A percentile compares a stretch with the other conserved stretches of the same genome.
These are phyloP conservation scores for Zhuqinia jingwanae DNA, from an alignment of 2,888 invertebrate species.

Conservation along the genomic window DNA sequence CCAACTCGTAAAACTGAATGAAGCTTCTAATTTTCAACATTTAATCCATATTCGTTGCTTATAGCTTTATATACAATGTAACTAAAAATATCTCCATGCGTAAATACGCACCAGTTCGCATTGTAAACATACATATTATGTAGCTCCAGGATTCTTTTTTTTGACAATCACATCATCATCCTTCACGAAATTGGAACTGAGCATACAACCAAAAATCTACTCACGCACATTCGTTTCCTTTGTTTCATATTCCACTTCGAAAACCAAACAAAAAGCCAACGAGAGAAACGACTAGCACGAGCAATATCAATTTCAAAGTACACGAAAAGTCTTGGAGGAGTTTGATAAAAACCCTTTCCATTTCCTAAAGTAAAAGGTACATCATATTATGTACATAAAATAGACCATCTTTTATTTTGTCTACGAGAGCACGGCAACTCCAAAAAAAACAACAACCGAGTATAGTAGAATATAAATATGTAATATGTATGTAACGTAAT, in stretches of 20 bases:
- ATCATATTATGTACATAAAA: neutral
- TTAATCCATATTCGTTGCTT: too few relatives aligned
- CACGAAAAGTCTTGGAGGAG: neutral
- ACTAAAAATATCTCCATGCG: too few relatives aligned
- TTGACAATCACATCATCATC: too few relatives aligned
- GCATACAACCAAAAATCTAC: neutral
- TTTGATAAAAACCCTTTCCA: too few relatives aligned
- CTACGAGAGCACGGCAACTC: neutral
- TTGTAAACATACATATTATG: too few relatives aligned
- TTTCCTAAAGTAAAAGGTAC: constrained; percentile 15
- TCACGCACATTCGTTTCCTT: neutral
- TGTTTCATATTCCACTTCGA: neutral
- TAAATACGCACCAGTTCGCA: too few relatives aligned
- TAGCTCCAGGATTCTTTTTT: too few relatives aligned
- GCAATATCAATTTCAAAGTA: neutral
- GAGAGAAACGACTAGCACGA: neutral
- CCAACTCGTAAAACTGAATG: too few relatives aligned
- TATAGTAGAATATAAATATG: neutral
- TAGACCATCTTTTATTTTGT: neutral
- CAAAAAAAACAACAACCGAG: neutral
- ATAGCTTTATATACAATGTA: too few relatives aligned
- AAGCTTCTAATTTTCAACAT: too few relatives aligned
- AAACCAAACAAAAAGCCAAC: neutral
- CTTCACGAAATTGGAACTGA: neutral
- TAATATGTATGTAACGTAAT: neutral